phyloP scores from a whole-genome alignment of 2,888 invertebrate species.

The Andrena marginata region DNA sequence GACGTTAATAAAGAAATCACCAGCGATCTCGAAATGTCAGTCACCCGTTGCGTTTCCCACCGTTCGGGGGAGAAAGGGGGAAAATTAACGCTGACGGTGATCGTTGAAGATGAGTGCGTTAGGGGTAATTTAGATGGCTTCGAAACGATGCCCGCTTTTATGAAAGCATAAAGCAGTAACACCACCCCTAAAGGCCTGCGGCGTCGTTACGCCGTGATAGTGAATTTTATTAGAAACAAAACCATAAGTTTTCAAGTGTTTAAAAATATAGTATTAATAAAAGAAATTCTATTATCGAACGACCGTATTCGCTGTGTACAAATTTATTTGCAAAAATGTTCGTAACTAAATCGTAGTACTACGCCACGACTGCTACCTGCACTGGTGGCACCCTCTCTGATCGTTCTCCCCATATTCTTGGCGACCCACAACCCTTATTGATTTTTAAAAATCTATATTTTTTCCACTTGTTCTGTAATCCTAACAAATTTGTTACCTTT shows the following conservation, averaged over 20 bases:
- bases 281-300: not conserved
- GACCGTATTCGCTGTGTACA: not conserved
- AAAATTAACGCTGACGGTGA: conserved; percentile 12
- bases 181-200: conserved; percentile 5
- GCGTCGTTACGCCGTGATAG: not conserved
- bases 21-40: conserved; percentile 57
- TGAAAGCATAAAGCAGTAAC: conserved; percentile 38
- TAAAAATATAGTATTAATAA: not conserved
- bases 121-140: conserved; percentile 36
- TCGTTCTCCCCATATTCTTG: conserved; percentile 22
- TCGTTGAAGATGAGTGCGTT: conserved; percentile 29
- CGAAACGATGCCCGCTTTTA: conserved; percentile 18
- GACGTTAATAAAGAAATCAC: conserved; percentile 71
- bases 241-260: not conserved
- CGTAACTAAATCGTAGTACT: not conserved
- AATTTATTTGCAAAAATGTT: not conserved
- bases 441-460: conserved; percentile 47
- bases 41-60: conserved; percentile 55
- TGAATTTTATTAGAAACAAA: not conserved
- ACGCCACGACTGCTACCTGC: not conserved
- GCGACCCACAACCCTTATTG: conserved; percentile 42
- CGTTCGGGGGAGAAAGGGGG: not conserved
- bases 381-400: conserved; percentile 65
- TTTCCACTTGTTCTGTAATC: not conserved
- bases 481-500: not conserved